Evolutionary conservation across 2,888 invertebrate species (phyloP).

Genomic region (Tanypteryx hageni): DNA sequence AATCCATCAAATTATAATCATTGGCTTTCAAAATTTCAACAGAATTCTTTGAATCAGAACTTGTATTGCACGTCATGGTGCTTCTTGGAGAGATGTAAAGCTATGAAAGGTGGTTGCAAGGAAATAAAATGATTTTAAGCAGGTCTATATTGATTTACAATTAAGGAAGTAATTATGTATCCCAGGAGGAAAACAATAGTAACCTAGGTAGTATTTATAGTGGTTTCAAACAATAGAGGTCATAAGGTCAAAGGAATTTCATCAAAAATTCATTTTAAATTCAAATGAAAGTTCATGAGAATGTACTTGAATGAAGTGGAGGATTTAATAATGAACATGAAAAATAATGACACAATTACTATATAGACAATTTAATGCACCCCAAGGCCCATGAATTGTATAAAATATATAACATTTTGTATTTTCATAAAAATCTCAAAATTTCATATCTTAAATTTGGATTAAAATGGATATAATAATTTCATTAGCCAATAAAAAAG

Average conservation of each 20-base stretch:
- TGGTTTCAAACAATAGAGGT: neutral
- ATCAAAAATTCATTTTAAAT: constrained; percentile 5
- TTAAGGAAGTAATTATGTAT: neutral
- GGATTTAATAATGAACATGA: too few relatives aligned
- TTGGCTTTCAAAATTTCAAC: neutral
- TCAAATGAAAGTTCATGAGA: neutral
- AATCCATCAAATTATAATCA: neutral
- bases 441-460: too few relatives aligned
- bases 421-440: too few relatives aligned
- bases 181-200: neutral
- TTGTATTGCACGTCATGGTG: neutral
- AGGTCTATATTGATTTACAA: neutral
- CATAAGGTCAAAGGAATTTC: neutral
- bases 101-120: neutral
- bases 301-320: too few relatives aligned
- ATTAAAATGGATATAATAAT: too few relatives aligned
- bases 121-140: neutral
- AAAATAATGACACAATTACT: too few relatives aligned
- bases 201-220: neutral
- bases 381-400: neutral
- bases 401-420: neutral
- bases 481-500: too few relatives aligned
- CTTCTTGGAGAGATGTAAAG: neutral
- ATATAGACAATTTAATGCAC: neutral
- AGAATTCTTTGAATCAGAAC: neutral